A percentile compares a stretch with the other conserved stretches of the same genome.
phyloP scores from a whole-genome alignment of 2,797 vertebrate genomes.

The Sarcoramphus papa region DNA sequence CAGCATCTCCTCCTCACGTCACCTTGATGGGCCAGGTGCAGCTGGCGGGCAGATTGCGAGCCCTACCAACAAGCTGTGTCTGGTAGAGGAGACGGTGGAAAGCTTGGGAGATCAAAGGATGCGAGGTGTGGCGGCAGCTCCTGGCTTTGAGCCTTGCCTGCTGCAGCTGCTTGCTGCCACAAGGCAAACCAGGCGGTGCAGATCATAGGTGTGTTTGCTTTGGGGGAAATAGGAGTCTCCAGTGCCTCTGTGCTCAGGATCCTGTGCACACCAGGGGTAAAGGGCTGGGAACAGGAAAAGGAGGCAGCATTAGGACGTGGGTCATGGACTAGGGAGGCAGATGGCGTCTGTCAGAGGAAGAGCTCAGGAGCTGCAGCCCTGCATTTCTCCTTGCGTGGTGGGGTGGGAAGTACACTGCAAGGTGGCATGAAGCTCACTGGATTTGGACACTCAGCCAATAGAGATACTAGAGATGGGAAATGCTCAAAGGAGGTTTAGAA shows the following conservation, averaged over 20 bases:
- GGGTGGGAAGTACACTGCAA: not conserved
- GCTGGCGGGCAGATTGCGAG: not conserved
- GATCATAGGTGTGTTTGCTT: not conserved
- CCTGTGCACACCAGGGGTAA: accelerated
- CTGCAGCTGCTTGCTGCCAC: conserved; percentile 2
- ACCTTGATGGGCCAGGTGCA: conserved; percentile 5
- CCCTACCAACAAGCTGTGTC: not conserved
- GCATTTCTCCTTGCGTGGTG: accelerated
- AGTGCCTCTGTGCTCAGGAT: not conserved
- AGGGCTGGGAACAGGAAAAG: not conserved
- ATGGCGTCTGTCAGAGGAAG: accelerated
- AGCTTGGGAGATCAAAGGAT: not conserved
- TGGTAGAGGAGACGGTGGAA: not conserved
- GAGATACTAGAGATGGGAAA: not conserved
- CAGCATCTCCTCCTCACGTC: not conserved
- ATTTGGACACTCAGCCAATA: not conserved
- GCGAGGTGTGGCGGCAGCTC: not conserved
- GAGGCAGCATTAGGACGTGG: accelerated
- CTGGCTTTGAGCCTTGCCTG: not conserved
- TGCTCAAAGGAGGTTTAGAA: not conserved
- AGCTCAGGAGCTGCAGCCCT: not conserved
- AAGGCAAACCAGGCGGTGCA: not conserved
- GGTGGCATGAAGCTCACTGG: not conserved
- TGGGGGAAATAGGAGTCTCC: not conserved
- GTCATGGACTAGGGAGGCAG: accelerated